A percentile compares a stretch with the other conserved stretches of the same genome.
phyloP scores from a whole-genome alignment of 2,888 invertebrate genomes.

The Herminia tarsipennalis region DNA sequence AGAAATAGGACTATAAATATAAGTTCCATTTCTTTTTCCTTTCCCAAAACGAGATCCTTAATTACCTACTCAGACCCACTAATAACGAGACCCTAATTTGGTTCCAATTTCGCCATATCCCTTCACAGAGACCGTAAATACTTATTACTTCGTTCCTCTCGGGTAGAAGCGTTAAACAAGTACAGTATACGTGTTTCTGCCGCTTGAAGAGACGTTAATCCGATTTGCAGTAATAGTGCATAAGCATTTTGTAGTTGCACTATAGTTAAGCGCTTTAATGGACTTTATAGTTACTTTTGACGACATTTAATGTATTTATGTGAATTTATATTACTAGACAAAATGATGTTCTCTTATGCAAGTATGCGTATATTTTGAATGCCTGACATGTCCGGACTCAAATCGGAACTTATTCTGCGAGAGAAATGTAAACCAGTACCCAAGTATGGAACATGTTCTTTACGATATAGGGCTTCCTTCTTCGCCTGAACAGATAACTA shows the following conservation, averaged over 20 bases:
- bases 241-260: constrained; percentile 9
- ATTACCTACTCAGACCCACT: neutral
- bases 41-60: neutral
- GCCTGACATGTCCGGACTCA: no score
- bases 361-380: no score
- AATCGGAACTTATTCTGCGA: no score
- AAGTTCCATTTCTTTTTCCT: neutral
- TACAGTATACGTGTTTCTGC: constrained; percentile 1
- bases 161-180: neutral
- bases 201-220: constrained; percentile 16
- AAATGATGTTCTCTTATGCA: no score
- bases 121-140: constrained; percentile 1
- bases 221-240: constrained; percentile 31
- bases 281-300: neutral
- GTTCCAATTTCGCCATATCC: neutral
- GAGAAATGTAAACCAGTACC: no score
- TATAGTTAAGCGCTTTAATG: neutral
- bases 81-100: constrained; percentile 2
- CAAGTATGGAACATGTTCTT: no score
- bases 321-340: neutral
- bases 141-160: neutral
- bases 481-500: no score
- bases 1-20: no score
- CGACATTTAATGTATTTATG: neutral
- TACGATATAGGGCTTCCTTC: no score